Evolutionary conservation across 2,797 vertebrate genomes (phyloP).

Genomic region (Lagocephalus sceleratus): DNA sequence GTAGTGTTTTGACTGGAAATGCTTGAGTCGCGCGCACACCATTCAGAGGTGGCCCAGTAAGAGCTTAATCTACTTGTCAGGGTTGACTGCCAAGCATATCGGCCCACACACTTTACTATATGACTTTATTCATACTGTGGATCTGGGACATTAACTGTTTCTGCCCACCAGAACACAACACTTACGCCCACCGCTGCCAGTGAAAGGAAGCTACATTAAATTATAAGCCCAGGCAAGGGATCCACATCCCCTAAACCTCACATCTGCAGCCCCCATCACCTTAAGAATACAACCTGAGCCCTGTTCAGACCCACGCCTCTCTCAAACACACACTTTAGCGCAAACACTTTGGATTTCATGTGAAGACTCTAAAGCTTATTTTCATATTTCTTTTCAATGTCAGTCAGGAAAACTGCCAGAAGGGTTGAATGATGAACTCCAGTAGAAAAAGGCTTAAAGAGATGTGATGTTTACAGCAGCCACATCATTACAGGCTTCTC

Average conservation of each 20-base stretch:
- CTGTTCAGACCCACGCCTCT: slow-evolving; percentile 18
- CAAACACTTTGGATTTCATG: slow-evolving; percentile 15
- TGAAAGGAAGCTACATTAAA: slow-evolving; percentile 60
- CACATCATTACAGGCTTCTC: slow-evolving; percentile 49
- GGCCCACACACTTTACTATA: slow-evolving; percentile 80
- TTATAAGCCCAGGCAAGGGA: slow-evolving; percentile 58
- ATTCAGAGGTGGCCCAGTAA: slow-evolving; percentile 81
- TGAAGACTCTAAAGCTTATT: slow-evolving; percentile 6
- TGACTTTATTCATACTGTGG: slow-evolving; percentile 79
- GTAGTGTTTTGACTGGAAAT: slow-evolving; percentile 70
- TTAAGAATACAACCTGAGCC: slow-evolving; percentile 45
- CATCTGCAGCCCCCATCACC: slow-evolving; percentile 48
- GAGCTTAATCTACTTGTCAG: slow-evolving; percentile 80
- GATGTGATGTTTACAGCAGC: slow-evolving; percentile 41
- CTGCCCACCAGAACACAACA: slow-evolving; percentile 79
- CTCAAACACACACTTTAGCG: slow-evolving; percentile 8
- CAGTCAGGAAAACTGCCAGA: slow-evolving; percentile 42
- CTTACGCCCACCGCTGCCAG: slow-evolving; percentile 66
- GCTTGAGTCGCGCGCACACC: slow-evolving; percentile 72
- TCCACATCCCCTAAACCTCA: slow-evolving; percentile 46
- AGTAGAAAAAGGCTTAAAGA: slow-evolving; percentile 40
- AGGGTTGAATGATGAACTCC: slow-evolving; percentile 38
- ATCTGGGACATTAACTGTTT: slow-evolving; percentile 79
- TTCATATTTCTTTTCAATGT: slow-evolving; percentile 25
- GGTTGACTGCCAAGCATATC: slow-evolving; percentile 78